Evolutionary conservation across 2,888 invertebrate species (phyloP).

Genomic region (Drosophila testacea): DNA sequence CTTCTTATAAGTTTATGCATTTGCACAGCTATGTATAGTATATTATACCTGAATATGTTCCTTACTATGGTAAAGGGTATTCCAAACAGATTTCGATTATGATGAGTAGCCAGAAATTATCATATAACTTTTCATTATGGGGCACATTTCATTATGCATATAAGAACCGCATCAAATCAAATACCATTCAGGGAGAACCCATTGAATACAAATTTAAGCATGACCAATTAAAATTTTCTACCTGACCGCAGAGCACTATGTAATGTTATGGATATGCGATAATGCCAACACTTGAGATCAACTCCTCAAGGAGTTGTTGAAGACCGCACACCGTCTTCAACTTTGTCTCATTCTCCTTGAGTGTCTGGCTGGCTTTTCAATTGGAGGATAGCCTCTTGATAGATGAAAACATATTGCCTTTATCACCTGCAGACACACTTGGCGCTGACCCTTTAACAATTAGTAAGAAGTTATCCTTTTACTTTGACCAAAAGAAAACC

Average conservation of each 20-base stretch:
- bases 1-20: no score
- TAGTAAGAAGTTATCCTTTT: constrained; percentile 63
- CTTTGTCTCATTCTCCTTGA: background rate
- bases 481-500: constrained; percentile 19
- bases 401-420: constrained; percentile 61
- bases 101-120: constrained; percentile 70
- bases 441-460: constrained; percentile 35
- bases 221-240: constrained; percentile 71
- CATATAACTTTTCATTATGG: constrained; percentile 60
- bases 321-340: constrained; percentile 43
- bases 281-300: constrained; percentile 38
- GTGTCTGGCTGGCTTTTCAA: constrained; percentile 41
- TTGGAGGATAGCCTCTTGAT: constrained; percentile 41
- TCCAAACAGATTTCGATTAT: constrained; percentile 5
- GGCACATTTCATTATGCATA: constrained; percentile 45
- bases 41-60: background rate
- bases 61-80: background rate
- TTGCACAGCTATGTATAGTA: no score
- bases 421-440: constrained; percentile 62
- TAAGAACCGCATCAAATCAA: constrained; percentile 12
- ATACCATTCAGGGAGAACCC: constrained; percentile 1
- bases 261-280: constrained; percentile 36
- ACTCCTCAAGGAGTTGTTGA: constrained; percentile 30
- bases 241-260: constrained; percentile 52
- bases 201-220: constrained; percentile 49